Conservation (phyloP, 2,797 vertebrate species). For the Gephyroberyx darwinii region DNA sequence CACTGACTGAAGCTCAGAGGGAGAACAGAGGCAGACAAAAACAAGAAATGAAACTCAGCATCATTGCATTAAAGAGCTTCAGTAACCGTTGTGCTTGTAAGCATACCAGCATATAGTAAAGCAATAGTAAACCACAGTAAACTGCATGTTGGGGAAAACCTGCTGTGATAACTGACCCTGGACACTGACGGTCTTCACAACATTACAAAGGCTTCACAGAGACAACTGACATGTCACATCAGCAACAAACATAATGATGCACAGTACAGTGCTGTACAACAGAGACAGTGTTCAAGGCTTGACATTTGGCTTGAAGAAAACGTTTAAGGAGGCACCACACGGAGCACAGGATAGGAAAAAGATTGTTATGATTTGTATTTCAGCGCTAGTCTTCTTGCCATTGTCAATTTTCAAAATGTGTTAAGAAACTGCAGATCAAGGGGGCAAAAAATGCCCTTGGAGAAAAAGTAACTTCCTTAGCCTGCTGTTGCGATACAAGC, state of each 20-base stretch:
- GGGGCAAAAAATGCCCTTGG: neutral
- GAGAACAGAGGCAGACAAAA: no score
- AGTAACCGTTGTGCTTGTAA: neutral
- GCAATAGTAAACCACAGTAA: neutral
- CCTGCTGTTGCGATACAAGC: neutral
- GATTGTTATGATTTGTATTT: no score
- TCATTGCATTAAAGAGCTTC: neutral
- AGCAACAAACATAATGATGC: neutral
- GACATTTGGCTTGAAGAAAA: neutral
- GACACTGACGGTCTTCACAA: conserved; percentile 3
- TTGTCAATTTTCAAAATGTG: no score
- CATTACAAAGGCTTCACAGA: conserved; percentile 12
- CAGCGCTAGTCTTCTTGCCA: no score
- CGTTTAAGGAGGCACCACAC: no score
- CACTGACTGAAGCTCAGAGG: no score
- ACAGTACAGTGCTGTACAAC: neutral
- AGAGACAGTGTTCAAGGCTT: neutral
- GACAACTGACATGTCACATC: neutral
- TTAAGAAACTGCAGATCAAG: neutral
- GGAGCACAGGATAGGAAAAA: neutral
- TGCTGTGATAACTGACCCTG: neutral
- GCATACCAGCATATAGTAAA: neutral
- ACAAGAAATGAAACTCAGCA: no score
- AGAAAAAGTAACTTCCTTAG: no score
- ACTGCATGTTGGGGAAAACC: neutral